phyloP scores from a whole-genome alignment of 1,140 invertebrate genomes.

The Sinonovacula constricta region DNA sequence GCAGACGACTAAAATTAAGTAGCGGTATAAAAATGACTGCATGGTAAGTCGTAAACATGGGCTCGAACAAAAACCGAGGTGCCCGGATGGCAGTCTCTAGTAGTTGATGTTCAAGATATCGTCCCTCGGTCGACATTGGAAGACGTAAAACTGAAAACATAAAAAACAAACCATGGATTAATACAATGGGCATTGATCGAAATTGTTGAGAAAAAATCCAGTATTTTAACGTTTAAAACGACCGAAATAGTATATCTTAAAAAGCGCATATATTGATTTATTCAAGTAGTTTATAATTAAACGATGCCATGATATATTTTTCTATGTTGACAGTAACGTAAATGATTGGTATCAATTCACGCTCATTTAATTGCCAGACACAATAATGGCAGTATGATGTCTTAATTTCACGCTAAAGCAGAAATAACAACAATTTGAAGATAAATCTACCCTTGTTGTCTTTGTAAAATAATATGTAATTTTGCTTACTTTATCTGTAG shows the following conservation, averaged over 20 bases:
- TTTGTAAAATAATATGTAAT: no score
- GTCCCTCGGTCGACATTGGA: constrained; percentile 24
- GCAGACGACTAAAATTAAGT: no score
- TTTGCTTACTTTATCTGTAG: no score
- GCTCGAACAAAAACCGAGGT: no score
- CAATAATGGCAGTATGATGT: neutral
- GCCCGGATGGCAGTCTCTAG: neutral
- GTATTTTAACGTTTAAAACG: neutral
- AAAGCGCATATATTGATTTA: neutral
- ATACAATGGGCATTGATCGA: neutral
- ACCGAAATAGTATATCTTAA: neutral
- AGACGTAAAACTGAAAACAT: constrained; percentile 30
- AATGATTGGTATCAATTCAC: neutral
- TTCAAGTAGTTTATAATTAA: no score
- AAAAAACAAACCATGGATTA: neutral
- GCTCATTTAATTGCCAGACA: no score
- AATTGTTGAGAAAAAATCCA: neutral
- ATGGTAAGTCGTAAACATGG: no score
- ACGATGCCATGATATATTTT: neutral
- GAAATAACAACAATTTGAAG: no score
- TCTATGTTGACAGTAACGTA: neutral
- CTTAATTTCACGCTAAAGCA: no score
- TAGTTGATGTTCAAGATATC: constrained; percentile 21
- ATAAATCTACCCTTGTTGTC: no score
- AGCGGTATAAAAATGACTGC: no score